Conservation (phyloP, 2,113 vertebrate genomes). For the Anarrhichthys ocellatus region DNA sequence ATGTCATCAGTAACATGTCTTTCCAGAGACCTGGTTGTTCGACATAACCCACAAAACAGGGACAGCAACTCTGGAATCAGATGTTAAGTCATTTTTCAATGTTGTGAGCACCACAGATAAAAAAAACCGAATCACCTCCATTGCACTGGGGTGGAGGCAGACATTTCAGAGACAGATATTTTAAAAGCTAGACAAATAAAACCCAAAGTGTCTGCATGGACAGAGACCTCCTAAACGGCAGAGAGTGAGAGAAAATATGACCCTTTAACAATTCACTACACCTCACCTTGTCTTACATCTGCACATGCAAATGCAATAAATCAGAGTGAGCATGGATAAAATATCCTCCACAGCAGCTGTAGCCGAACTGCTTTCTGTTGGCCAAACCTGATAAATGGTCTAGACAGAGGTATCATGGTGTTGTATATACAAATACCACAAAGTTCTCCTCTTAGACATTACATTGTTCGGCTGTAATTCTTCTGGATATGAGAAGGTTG, state of each 20-base stretch:
- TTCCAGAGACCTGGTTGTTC: neutral
- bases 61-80: neutral
- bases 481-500: neutral
- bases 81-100: neutral
- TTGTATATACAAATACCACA: neutral
- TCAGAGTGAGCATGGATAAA: neutral
- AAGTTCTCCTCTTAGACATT: neutral
- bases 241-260: too few relatives aligned
- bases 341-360: neutral
- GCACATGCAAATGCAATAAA: too few relatives aligned
- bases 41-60: neutral
- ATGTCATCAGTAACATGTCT: neutral
- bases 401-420: neutral
- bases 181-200: neutral
- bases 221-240: too few relatives aligned
- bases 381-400: neutral
- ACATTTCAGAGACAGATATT: neutral
- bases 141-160: too few relatives aligned
- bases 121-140: neutral
- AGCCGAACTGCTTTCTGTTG: neutral
- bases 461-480: neutral
- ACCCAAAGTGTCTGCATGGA: too few relatives aligned
- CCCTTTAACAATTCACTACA: too few relatives aligned
- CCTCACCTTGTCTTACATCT: too few relatives aligned
- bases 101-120: neutral